phyloP scores from a whole-genome alignment of 2,797 vertebrate species.

The Melanogrammus aeglefinus region DNA sequence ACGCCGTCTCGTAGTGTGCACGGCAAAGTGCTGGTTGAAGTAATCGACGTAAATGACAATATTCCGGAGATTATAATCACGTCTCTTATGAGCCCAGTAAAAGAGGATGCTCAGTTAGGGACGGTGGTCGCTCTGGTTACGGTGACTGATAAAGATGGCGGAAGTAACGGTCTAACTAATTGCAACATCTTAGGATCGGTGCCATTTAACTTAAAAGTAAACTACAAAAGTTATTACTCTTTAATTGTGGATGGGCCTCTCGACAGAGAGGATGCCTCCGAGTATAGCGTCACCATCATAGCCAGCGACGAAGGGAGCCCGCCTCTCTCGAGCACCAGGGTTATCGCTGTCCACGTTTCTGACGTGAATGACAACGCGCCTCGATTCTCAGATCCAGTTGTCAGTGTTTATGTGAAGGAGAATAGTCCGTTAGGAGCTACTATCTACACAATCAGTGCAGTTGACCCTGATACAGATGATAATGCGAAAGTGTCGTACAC shows the following conservation, averaged over 20 bases:
- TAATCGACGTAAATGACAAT: constrained; percentile 66
- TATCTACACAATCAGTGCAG: constrained; percentile 60
- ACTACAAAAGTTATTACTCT: constrained; percentile 68
- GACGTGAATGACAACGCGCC: constrained; percentile 76
- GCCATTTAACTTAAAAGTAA: constrained; percentile 63
- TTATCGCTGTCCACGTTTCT: constrained; percentile 58
- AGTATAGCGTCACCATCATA: constrained; percentile 56
- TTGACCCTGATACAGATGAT: constrained; percentile 62
- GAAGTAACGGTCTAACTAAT: constrained; percentile 59
- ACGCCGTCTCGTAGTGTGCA: constrained; percentile 63
- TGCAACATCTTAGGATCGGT: constrained; percentile 35
- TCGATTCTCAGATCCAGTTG: constrained; percentile 52
- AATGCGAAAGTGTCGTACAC: constrained; percentile 68
- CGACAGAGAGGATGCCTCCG: constrained; percentile 59
- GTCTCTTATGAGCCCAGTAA: constrained; percentile 57
- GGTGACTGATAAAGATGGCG: constrained; percentile 65
- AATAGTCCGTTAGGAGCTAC: constrained; percentile 65
- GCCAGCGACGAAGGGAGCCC: constrained; percentile 63
- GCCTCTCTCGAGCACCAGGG: constrained; percentile 52
- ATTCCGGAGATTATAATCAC: constrained; percentile 63
- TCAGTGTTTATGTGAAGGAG: constrained; percentile 69
- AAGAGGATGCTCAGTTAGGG: constrained; percentile 58
- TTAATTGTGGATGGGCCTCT: constrained; percentile 57
- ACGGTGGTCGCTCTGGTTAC: constrained; percentile 67
- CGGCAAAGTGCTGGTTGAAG: constrained; percentile 70